Conservation (phyloP, 2,888 invertebrate genomes). For the Epistrophella euchroma region DNA sequence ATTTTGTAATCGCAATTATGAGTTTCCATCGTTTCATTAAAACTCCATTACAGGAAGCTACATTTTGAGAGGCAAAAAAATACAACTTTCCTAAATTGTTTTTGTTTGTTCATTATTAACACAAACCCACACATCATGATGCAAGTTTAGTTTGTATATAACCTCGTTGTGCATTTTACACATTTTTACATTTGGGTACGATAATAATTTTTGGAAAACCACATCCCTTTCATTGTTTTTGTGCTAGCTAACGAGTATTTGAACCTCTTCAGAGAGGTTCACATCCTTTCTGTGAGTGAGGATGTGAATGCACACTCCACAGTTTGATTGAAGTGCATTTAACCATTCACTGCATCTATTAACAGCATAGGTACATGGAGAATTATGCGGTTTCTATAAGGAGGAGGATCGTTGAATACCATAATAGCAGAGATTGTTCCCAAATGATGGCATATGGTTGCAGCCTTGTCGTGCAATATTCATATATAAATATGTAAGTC, state of each 20-base stretch:
- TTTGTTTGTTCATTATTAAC: neutral
- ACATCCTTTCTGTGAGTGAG: neutral
- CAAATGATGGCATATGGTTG: conserved; percentile 18
- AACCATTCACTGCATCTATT: conserved; percentile 31
- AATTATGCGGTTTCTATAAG: neutral
- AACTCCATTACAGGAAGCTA: neutral
- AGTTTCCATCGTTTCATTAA: neutral
- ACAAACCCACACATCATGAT: neutral
- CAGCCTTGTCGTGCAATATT: neutral
- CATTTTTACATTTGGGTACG: neutral
- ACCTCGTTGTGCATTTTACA: neutral
- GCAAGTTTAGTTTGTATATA: neutral
- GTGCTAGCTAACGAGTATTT: conserved; percentile 16
- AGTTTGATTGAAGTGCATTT: conserved; percentile 29
- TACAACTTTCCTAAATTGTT: neutral
- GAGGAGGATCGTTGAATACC: neutral
- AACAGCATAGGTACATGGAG: neutral
- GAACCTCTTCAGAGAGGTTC: neutral
- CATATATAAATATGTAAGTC: conserved; percentile 13
- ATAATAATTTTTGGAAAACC: conserved; percentile 24
- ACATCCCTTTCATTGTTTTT: conserved; percentile 24
- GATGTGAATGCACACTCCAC: conserved; percentile 2
- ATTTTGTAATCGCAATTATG: too few relatives aligned
- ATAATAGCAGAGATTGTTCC: conserved; percentile 24
- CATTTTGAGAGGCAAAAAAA: too few relatives aligned